Base-by-base conservation (phyloP, 2,797 vertebrate species). In the Pogoniulus pusillus region DNA sequence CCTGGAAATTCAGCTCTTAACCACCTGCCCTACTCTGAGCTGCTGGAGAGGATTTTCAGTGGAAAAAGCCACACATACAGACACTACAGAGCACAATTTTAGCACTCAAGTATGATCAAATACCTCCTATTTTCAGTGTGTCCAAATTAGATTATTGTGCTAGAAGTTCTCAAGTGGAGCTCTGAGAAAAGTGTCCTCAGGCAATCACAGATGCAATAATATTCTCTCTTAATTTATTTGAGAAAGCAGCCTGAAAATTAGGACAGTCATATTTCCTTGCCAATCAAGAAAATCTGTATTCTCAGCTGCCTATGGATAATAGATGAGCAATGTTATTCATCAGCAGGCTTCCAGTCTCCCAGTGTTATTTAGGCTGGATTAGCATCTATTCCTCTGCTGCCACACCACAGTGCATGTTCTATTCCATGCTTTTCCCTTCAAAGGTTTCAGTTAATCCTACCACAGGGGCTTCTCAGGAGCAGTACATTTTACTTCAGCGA, bases 121-220 rank as follows among this genome's bases (percentile, higher is more conserved):
- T 54, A 41, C 82, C 69, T 64, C 54, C 29, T 82, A 12, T 65
- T 65, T 83, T 53, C 81, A 65, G 23, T 0, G 18, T 54, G 30
- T 30, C 69, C 71, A 68, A 76, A 83, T 70, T 6, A 30, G 37
- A 76, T 73, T 24, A 64, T 54, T 53, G 58, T 77, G 78, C 75
- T 89, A 93, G 62, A 39, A 63, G 32, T 64, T 76, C 84, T 91
- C 34, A 83, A 66, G 43, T 35, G 75, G 37, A 65, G 72, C 64
- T 15, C 32, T 37, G 82, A 87, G 55, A 57, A 39, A 32, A 60
- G 15, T n/a, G 32, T 71, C 88, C 86, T 73, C 29, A 66, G 86
- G 79, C 84, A 79, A 45, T 4, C 75, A 49, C 62, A 80, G 72
- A 92, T 80, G 75, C 85, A 93, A n/a, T 41, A 85, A 89, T 76